Conservation (phyloP, 2,888 invertebrate species). For the Anoncus sp. region DNA sequence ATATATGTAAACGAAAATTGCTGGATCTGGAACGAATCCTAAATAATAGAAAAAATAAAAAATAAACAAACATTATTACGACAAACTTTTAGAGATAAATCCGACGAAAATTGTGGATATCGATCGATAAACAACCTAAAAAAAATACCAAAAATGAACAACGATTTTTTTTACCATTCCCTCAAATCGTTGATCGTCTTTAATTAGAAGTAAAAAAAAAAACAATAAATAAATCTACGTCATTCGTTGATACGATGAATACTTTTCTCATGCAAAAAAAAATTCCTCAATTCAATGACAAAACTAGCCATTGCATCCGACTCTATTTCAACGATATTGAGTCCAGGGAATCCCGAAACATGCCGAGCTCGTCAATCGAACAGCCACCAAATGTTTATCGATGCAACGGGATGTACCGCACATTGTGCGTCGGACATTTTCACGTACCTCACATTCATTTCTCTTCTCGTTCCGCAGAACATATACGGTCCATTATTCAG, state of each 20-base stretch:
- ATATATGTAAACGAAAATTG: too few relatives aligned
- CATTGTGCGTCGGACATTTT: slow-evolving; percentile 28
- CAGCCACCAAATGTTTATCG: slow-evolving; percentile 38
- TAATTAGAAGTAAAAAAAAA: neutral
- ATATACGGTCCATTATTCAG: slow-evolving; percentile 58
- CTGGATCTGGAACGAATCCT: too few relatives aligned
- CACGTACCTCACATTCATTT: slow-evolving; percentile 16
- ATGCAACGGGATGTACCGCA: slow-evolving; percentile 31
- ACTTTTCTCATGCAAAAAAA: too few relatives aligned
- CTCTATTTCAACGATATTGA: slow-evolving; percentile 20
- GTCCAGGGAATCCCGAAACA: slow-evolving; percentile 23
- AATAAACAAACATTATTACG: too few relatives aligned
- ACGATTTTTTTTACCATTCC: too few relatives aligned
- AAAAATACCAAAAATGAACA: too few relatives aligned
- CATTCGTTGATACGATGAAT: too few relatives aligned
- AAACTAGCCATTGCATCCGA: neutral
- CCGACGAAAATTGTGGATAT: too few relatives aligned
- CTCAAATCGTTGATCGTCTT: neutral
- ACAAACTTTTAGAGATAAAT: too few relatives aligned
- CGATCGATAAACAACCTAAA: too few relatives aligned
- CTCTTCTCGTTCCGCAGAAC: slow-evolving; percentile 35
- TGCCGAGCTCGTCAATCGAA: slow-evolving; percentile 19
- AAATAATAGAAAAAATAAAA: too few relatives aligned
- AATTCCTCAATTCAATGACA: neutral
- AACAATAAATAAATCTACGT: neutral